phyloP scores from a whole-genome alignment of 2,113 vertebrate genomes.

The Gadus macrocephalus region DNA sequence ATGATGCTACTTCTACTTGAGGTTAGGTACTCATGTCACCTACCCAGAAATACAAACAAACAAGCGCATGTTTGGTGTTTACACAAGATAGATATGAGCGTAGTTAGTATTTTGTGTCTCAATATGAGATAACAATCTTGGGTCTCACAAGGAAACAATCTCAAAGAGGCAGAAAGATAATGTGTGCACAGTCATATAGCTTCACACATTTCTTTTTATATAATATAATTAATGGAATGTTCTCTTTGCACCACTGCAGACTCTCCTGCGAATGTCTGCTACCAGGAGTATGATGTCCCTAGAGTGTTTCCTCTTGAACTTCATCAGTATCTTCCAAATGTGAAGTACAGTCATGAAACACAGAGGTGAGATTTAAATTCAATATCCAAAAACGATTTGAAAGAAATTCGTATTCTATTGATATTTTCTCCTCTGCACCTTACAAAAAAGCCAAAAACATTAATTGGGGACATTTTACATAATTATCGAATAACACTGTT shows the following conservation, averaged over 20 bases:
- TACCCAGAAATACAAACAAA: background rate
- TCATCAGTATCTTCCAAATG: slow-evolving; percentile 86
- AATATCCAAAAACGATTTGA: background rate
- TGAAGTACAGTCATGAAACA: slow-evolving; percentile 75
- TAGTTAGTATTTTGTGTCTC: too few relatives aligned
- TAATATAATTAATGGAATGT: background rate
- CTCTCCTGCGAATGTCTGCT: slow-evolving; percentile 85
- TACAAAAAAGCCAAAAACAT: too few relatives aligned
- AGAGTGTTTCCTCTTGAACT: slow-evolving; percentile 82
- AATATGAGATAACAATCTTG: too few relatives aligned
- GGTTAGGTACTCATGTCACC: background rate
- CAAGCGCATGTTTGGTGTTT: background rate
- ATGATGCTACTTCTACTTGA: too few relatives aligned
- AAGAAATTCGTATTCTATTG: too few relatives aligned
- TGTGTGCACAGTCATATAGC: too few relatives aligned
- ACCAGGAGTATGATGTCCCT: slow-evolving; percentile 90
- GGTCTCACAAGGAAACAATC: too few relatives aligned
- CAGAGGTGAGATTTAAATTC: slow-evolving; percentile 62
- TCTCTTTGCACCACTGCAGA: slow-evolving; percentile 60
- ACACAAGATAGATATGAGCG: background rate
- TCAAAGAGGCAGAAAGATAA: too few relatives aligned
- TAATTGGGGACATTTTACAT: too few relatives aligned
- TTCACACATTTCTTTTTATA: background rate
- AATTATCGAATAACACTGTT: too few relatives aligned
- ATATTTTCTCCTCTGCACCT: too few relatives aligned